Evolutionary conservation across 1,140 invertebrate species (phyloP), one percentile per base, ranked within the genome.

Genomic region (Saxidomus purpurata): DNA sequence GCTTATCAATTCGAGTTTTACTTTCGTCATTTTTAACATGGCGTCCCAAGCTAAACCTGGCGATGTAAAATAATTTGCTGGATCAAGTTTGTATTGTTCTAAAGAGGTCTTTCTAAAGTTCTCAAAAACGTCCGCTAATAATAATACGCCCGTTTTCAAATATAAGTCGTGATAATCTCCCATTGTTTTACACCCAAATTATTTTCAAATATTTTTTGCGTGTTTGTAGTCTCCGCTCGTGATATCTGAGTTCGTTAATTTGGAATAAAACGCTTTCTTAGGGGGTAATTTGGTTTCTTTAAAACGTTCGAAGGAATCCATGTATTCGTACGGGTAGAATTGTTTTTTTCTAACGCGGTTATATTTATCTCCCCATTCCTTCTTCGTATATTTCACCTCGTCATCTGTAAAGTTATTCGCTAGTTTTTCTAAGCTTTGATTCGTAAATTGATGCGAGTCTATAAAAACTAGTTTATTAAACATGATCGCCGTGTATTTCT

Each of bases 141-240:
- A 49, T 13, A 92, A 69, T 13, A 92, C 90, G 87, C 92, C 92
- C 31, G 80, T 90, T 82, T 89, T 90, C 0, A 93, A 63, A 61
- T 96, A 96, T 40, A 96, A 89, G 82, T 96, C 94, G 43, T 94
- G 92, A 92, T 96, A 96, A 61, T 96, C 93, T 17, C 94, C 89
- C 3, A 89, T 77, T 22, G 59, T 28, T 63, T 28, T 63, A 28
- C 22, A 63, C n/a, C 4, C 28, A n/a, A 63, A 63, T 1, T 25
- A 11, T 71, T 36, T 40, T 22, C 67, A 36, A 3, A 40, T 34
- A 71, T 38, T 36, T 38, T 19, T 8, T 22, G 34, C 38, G 38
- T 71, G 34, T n/a, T 71, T 28, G 22, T 71, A 40, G 6, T 71
- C 34, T 38, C 38, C 38, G 22, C 19, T 1, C 1, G 13, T n/a